These are phyloP conservation scores for Hippocampus kuda DNA, from an alignment of 2,797 vertebrate genomes.

Conservation along the genomic window DNA sequence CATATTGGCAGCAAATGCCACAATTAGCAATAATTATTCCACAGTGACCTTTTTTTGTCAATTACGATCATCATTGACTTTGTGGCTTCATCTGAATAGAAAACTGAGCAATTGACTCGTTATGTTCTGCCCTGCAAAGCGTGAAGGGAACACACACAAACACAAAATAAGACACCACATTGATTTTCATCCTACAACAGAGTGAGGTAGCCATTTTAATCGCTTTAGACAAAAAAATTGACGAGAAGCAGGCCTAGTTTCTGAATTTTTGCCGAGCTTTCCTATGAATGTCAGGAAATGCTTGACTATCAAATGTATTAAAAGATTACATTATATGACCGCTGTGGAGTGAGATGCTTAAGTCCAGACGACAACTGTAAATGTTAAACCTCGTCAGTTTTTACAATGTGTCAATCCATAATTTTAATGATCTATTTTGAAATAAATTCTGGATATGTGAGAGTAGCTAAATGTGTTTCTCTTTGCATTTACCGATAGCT, in stretches of 20 bases:
- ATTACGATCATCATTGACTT: conserved; percentile 48
- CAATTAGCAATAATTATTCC: conserved; percentile 19
- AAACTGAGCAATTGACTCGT: conserved; percentile 44
- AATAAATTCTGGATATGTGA: too few species aligned
- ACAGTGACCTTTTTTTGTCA: conserved; percentile 45
- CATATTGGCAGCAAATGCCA: conserved; percentile 21
- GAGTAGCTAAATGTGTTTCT: too few species aligned
- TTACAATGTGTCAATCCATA: too few species aligned
- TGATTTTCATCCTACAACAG: conserved; percentile 11
- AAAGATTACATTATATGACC: too few species aligned
- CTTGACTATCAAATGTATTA: too few species aligned
- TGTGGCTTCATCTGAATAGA: conserved; percentile 40
- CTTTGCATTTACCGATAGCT: too few species aligned
- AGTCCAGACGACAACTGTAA: too few species aligned
- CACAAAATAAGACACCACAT: conserved; percentile 24
- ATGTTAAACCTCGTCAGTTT: too few species aligned
- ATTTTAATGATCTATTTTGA: too few species aligned
- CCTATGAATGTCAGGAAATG: too few species aligned
- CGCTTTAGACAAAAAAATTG: conserved; percentile 6
- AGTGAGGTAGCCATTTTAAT: conserved; percentile 9
- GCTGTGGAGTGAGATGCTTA: too few species aligned
- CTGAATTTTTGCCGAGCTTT: not conserved
- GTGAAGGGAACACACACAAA: conserved; percentile 35
- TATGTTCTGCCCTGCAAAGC: conserved; percentile 48
- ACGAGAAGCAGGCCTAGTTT: not conserved